Conservation (phyloP, 2,888 invertebrate species). For the Apomyelois bistriatella region DNA sequence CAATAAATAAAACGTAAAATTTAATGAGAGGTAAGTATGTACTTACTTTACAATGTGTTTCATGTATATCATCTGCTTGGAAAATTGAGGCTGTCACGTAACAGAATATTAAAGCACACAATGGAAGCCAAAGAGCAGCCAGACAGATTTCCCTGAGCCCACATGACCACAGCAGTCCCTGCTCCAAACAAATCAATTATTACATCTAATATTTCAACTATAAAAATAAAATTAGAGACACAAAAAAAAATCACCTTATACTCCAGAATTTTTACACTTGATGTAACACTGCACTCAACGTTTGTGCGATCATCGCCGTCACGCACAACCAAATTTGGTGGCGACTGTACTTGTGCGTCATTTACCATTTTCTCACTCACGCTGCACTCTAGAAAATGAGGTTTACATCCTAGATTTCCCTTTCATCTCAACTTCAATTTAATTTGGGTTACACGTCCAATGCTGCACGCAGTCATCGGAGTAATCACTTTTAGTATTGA, state of each 20-base stretch:
- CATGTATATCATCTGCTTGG: slow-evolving; percentile 95
- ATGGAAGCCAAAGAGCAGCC: slow-evolving; percentile 90
- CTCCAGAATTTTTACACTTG: slow-evolving; percentile 56
- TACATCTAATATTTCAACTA: not conserved
- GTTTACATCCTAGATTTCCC: slow-evolving; percentile 43
- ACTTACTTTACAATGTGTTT: slow-evolving; percentile 96
- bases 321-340: slow-evolving; percentile 58
- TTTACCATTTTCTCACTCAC: slow-evolving; percentile 69
- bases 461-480: slow-evolving; percentile 14
- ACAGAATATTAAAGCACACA: slow-evolving; percentile 91
- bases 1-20: not conserved
- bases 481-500: slow-evolving; percentile 13
- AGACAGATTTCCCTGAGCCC: slow-evolving; percentile 90
- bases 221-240: not conserved
- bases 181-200: slow-evolving; percentile 29
- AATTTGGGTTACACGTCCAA: slow-evolving; percentile 11
- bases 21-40: too few species aligned
- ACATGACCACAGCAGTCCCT: slow-evolving; percentile 84
- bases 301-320: slow-evolving; percentile 52
- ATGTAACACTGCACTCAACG: slow-evolving; percentile 49
- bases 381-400: slow-evolving; percentile 44
- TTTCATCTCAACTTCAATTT: slow-evolving; percentile 23
- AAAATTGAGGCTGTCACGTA: slow-evolving; percentile 94
- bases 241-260: slow-evolving; percentile 47
- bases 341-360: slow-evolving; percentile 71